Evolutionary conservation across 2,113 vertebrate species (phyloP), one percentile per base, ranked within the genome.

Genomic region (Lota lota): DNA sequence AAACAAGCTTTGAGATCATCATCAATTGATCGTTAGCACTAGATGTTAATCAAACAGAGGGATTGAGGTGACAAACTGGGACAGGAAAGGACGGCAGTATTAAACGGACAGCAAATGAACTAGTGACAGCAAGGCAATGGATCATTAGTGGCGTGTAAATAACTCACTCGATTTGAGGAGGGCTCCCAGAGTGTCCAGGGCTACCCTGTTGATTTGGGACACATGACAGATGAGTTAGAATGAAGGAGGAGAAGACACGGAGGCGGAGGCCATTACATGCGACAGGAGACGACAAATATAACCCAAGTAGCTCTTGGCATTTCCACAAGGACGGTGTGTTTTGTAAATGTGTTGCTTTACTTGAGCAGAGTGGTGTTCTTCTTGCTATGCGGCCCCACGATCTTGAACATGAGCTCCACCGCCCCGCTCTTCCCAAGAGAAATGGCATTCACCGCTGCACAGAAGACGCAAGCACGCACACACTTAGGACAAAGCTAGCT

Each of bases 121-220:
- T 47, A 14, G 40, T 47, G 40, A 10, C 40, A 14, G 12, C 40
- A 1, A 47, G 40, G 8, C 40, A 10, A 47, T 47, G 40, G 40
- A 14, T 47, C 40, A 12, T 47, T 47, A 20, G n/a, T 4, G 57
- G 17, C 7, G 12, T 20, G 4, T 22, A 11, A 78, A 76, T 81
- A 82, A 96, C 97, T 98, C 93, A 99, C 97, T 98, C 90, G 96
- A 98, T 94, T 97, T 99, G 87, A 99, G 93, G 89, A 99, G 94
- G 56, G 95, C 94, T 90, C 94, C 93, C 84, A 99, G 92, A 78
- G 97, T 96, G 80, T 99, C 96, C 93, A 99, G 93, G 87, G 95
- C 92, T 83, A 98, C 95, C 88, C 97, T 99, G 93, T 91, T 86
- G 90, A 92, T 78, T 90, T 82, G 92, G 50, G 76, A 47, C 74